These are phyloP conservation scores for Muscina levida DNA, from an alignment of 2,888 invertebrate genomes.

Conservation along the genomic window DNA sequence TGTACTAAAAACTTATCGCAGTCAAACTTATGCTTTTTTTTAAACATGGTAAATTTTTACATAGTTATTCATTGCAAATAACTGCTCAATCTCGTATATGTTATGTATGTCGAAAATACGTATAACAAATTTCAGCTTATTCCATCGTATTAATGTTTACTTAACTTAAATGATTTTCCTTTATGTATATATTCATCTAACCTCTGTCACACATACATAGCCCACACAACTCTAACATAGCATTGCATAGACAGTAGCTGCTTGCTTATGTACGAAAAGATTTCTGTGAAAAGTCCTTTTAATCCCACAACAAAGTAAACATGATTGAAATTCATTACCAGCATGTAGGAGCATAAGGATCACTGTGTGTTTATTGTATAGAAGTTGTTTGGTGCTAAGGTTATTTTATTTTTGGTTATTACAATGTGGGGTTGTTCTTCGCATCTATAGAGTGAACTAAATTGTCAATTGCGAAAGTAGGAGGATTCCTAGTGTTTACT, in stretches of 20 bases:
- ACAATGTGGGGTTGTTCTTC: slow-evolving; percentile 39
- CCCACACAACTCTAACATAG: neutral
- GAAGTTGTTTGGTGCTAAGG: slow-evolving; percentile 25
- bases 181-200: too few relatives aligned
- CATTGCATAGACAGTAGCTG: slow-evolving; percentile 8
- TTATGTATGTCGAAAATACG: too few relatives aligned
- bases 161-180: too few relatives aligned
- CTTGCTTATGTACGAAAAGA: slow-evolving; percentile 24
- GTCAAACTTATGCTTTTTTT: too few relatives aligned
- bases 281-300: slow-evolving; percentile 32
- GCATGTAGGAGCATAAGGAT: slow-evolving; percentile 18
- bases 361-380: neutral
- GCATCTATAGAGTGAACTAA: neutral
- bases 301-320: slow-evolving; percentile 58
- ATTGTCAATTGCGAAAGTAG: neutral
- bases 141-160: too few relatives aligned
- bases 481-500: slow-evolving; percentile 22
- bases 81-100: too few relatives aligned
- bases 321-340: slow-evolving; percentile 58
- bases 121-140: too few relatives aligned
- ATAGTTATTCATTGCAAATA: too few relatives aligned
- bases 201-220: neutral
- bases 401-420: neutral
- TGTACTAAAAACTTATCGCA: too few relatives aligned
- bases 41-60: too few relatives aligned